A percentile compares a stretch with the other conserved stretches of the same genome.
Conservation (phyloP, 1,140 invertebrate genomes). For the Drosophila grimshawi region DNA sequence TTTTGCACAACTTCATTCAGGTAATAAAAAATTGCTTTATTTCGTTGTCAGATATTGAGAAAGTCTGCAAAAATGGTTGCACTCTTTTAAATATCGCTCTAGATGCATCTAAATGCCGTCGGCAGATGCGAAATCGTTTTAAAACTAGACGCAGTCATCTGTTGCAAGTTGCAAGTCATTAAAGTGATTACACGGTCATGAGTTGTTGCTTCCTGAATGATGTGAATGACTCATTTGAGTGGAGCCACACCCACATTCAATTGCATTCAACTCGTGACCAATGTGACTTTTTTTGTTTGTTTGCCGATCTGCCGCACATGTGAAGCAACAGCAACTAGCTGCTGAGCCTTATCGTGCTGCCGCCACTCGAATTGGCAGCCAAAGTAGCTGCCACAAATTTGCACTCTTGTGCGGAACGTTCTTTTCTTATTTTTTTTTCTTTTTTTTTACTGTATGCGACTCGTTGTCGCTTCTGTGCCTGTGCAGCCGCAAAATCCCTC, state of each 20-base stretch:
- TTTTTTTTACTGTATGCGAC: constrained; percentile 10
- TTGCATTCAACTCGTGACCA: constrained; percentile 45
- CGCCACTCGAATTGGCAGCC: constrained; percentile 7
- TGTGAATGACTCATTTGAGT: constrained; percentile 25
- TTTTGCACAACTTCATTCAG: no score
- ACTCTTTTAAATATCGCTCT: neutral
- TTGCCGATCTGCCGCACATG: constrained; percentile 34
- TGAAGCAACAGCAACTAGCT: neutral
- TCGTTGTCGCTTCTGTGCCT: constrained; percentile 58
- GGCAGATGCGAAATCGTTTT: neutral
- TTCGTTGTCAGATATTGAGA: no score
- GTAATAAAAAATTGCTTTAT: no score
- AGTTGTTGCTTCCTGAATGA: constrained; percentile 1
- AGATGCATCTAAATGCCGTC: neutral
- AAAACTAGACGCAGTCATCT: neutral
- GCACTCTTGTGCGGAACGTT: constrained; percentile 61
- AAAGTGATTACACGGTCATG: neutral
- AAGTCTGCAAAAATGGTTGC: no score
- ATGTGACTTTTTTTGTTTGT: constrained; percentile 50
- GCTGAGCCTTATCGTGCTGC: constrained; percentile 20
- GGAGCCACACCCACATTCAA: constrained; percentile 28
- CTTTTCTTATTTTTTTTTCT: neutral
- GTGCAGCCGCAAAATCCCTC: constrained; percentile 16
- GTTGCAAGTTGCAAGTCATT: neutral
- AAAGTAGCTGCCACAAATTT: constrained; percentile 70